Evolutionary conservation across 1,140 invertebrate species (phyloP).

Genomic region (Campodea augens): DNA sequence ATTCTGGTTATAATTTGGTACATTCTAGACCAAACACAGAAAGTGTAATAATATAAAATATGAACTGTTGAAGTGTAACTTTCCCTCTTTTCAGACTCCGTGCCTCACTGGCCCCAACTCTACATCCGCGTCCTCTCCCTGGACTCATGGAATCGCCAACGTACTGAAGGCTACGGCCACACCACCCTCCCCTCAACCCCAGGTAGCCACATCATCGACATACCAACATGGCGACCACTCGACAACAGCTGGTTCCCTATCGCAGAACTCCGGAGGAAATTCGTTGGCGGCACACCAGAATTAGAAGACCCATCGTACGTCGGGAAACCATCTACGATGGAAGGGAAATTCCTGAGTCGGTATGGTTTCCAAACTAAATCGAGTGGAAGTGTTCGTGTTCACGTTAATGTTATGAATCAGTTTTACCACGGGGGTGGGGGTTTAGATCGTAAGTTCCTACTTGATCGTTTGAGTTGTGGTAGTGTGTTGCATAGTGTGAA

Average conservation of each 20-base stretch:
- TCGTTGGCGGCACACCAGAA: slow-evolving; percentile 37
- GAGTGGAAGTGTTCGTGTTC: slow-evolving; percentile 29
- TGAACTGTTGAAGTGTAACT: too few relatives aligned
- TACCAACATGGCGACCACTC: slow-evolving; percentile 34
- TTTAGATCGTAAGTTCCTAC: slow-evolving; percentile 6
- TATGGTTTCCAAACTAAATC: slow-evolving; percentile 29
- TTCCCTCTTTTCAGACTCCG: too few relatives aligned
- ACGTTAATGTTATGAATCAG: slow-evolving; percentile 30
- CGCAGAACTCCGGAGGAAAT: slow-evolving; percentile 30
- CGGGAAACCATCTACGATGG: slow-evolving; percentile 27
- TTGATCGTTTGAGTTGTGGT: slow-evolving; percentile 17
- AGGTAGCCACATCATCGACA: slow-evolving; percentile 22
- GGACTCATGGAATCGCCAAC: slow-evolving; percentile 29
- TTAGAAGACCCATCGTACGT: slow-evolving; percentile 33
- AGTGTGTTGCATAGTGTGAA: slow-evolving; percentile 24
- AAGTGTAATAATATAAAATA: too few relatives aligned
- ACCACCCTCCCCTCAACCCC: slow-evolving; percentile 27
- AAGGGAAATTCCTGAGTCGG: slow-evolving; percentile 24
- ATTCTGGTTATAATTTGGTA: too few relatives aligned
- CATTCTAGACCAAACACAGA: too few relatives aligned
- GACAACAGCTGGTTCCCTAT: slow-evolving; percentile 16
- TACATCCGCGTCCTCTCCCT: slow-evolving; percentile 27
- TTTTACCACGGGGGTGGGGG: slow-evolving; percentile 15
- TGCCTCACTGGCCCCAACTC: slow-evolving; percentile 26
- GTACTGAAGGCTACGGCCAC: slow-evolving; percentile 37